phyloP scores from a whole-genome alignment of 2,113 vertebrate genomes.

The Acanthisitta chloris region DNA sequence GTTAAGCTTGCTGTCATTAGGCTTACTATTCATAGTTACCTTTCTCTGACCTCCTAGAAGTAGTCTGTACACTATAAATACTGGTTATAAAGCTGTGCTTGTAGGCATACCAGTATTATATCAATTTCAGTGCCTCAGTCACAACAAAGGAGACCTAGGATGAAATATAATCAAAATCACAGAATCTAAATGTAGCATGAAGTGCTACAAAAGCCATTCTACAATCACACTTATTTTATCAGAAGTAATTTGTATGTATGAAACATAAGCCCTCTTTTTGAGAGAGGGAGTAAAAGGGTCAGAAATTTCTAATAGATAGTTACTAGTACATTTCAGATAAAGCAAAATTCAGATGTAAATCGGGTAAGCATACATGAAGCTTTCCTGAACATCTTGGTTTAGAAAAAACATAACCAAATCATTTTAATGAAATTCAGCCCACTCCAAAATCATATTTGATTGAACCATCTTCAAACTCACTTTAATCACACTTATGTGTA shows the following conservation, averaged over 20 bases:
- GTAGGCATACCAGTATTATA: background rate
- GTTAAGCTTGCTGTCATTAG: background rate
- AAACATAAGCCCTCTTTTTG: background rate
- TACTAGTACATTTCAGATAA: background rate
- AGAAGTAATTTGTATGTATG: background rate
- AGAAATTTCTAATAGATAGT: background rate
- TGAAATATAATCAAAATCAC: background rate
- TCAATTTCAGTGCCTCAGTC: background rate
- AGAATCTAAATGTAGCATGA: background rate
- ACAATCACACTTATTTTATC: background rate
- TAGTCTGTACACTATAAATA: background rate
- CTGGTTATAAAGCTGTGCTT: background rate
- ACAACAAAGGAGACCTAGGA: slow-evolving; percentile 9
- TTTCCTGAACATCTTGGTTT: background rate
- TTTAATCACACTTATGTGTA: too few species aligned
- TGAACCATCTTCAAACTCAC: background rate
- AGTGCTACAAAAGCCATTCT: background rate
- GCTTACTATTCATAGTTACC: background rate
- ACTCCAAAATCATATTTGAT: background rate
- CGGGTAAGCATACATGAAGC: background rate
- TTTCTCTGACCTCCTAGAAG: slow-evolving; percentile 31
- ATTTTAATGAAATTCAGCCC: background rate
- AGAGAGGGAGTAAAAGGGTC: background rate
- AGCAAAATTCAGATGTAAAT: background rate
- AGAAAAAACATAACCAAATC: background rate